phyloP scores from a whole-genome alignment of 2,797 vertebrate species.

The Poeciliopsis paucimaculata region DNA sequence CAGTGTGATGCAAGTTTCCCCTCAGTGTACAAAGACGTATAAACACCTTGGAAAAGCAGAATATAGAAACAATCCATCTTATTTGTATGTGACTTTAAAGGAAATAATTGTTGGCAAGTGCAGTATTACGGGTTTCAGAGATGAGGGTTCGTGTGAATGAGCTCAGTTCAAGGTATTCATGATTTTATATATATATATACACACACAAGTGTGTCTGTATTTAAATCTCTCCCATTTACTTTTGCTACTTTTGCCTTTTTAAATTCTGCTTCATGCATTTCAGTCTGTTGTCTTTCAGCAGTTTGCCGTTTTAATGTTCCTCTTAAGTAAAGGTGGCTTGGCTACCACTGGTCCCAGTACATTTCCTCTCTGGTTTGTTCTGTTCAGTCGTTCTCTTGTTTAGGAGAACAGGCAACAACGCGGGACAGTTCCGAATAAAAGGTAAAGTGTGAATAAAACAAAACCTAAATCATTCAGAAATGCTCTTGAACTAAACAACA shows the following conservation, averaged over 20 bases:
- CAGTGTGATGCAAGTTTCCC: neutral
- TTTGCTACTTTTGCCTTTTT: no score
- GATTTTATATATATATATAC: no score
- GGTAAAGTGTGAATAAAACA: neutral
- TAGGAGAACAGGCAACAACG: neutral
- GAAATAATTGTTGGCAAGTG: neutral
- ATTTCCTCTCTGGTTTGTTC: neutral
- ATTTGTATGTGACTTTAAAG: neutral
- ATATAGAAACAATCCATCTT: neutral
- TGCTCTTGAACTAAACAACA: neutral
- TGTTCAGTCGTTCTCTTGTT: neutral
- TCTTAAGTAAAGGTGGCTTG: no score
- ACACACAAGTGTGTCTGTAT: no score
- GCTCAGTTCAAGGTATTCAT: no score
- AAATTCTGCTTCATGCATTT: no score
- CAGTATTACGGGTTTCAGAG: no score
- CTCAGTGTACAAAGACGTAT: neutral
- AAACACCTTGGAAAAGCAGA: neutral
- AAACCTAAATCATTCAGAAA: neutral
- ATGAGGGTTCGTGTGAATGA: no score
- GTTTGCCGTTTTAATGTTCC: neutral
- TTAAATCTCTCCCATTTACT: no score
- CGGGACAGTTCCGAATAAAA: neutral
- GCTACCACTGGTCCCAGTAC: neutral
- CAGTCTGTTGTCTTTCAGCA: no score